A percentile compares a stretch with the other conserved stretches of the same genome.
Conservation (phyloP, 2,888 invertebrate genomes). For the Lypha dubia region DNA sequence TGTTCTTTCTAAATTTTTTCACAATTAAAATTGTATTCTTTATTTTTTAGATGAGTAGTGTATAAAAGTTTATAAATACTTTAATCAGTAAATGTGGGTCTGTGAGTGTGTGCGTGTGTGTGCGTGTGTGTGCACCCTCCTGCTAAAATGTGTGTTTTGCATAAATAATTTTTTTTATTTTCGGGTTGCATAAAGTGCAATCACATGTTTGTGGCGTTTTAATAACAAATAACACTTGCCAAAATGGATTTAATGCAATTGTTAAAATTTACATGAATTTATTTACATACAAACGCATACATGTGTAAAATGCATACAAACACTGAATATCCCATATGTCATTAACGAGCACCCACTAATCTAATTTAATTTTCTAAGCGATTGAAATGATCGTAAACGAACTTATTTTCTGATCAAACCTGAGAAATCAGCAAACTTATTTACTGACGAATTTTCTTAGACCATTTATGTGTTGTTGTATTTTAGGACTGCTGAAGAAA, state of each 20-base stretch:
- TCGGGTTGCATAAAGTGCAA: slow-evolving; percentile 68
- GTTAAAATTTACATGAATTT: slow-evolving; percentile 48
- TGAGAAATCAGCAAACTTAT: no score
- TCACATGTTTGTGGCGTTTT: slow-evolving; percentile 69
- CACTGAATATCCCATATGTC: background rate
- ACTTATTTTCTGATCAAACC: no score
- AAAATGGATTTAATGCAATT: slow-evolving; percentile 62
- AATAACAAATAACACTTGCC: slow-evolving; percentile 69
- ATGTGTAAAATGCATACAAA: background rate
- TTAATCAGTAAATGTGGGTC: no score
- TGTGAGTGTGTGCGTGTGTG: background rate
- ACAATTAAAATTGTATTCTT: no score
- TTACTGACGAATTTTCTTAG: no score
- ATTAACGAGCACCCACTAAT: no score
- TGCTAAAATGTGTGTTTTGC: background rate
- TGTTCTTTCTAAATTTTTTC: no score
- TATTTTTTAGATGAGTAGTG: no score
- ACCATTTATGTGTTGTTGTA: background rate
- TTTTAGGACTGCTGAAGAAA: no score
- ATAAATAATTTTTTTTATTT: slow-evolving; percentile 43
- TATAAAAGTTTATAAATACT: no score
- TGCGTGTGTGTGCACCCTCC: background rate
- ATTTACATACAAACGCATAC: background rate
- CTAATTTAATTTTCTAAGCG: no score
- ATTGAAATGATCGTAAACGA: no score